Percentiles rank a stretch among this genome's conserved stretches.
phyloP scores from a whole-genome alignment of 2,797 vertebrate species.

The Pseudomugil gertrudae region DNA sequence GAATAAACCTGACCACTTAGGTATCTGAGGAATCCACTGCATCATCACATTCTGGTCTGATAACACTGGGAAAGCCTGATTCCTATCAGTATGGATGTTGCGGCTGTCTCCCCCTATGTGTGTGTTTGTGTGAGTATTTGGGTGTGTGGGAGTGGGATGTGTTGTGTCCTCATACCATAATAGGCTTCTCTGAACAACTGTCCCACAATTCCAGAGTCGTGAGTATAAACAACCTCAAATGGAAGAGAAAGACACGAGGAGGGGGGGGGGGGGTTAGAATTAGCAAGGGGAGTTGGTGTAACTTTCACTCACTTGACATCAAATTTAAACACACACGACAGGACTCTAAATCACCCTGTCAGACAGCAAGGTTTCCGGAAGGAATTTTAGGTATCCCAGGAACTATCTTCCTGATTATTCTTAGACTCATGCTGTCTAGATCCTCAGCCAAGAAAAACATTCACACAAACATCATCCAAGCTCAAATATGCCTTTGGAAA shows the following conservation, averaged over 20 bases:
- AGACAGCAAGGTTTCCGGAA: slow-evolving; percentile 74
- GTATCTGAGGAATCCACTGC: slow-evolving; percentile 72
- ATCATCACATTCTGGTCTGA: slow-evolving; percentile 73
- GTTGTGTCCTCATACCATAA: slow-evolving; percentile 79
- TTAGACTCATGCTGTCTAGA: slow-evolving; percentile 69
- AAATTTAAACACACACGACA: slow-evolving; percentile 25
- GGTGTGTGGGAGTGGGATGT: slow-evolving; percentile 55
- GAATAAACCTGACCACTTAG: slow-evolving; percentile 72
- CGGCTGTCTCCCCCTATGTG: slow-evolving; percentile 49
- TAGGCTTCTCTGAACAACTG: slow-evolving; percentile 72
- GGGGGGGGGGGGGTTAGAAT: slow-evolving; percentile 24
- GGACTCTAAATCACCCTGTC: slow-evolving; percentile 63
- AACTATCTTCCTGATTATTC: slow-evolving; percentile 74
- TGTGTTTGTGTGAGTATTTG: slow-evolving; percentile 41
- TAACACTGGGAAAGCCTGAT: slow-evolving; percentile 70
- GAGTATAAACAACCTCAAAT: slow-evolving; percentile 74
- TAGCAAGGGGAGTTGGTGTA: slow-evolving; percentile 45
- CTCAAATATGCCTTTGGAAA: slow-evolving; percentile 51
- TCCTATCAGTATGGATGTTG: slow-evolving; percentile 68
- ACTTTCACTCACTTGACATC: slow-evolving; percentile 39
- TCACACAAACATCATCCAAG: slow-evolving; percentile 23
- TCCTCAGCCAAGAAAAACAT: slow-evolving; percentile 63
- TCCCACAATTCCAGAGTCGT: slow-evolving; percentile 72
- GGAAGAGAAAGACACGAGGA: slow-evolving; percentile 55
- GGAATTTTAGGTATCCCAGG: slow-evolving; percentile 73